Conservation (phyloP, 1,140 invertebrate species). For the Dermatophagoides farinae region DNA sequence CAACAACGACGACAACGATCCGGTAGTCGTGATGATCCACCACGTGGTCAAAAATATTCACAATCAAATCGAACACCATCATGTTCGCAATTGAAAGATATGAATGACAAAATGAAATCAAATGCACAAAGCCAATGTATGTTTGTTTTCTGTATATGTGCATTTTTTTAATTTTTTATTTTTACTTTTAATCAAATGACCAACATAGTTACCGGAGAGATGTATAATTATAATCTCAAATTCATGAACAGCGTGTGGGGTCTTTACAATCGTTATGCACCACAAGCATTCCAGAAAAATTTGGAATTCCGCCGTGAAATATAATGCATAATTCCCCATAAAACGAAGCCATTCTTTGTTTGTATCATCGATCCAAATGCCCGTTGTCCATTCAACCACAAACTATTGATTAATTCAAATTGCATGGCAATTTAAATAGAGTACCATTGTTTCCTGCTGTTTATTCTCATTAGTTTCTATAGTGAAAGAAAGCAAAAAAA, state of each 20-base stretch:
- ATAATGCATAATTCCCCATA: not conserved
- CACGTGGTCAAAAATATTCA: not conserved
- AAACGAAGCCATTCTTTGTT: constrained; percentile 1
- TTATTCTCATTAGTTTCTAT: no score
- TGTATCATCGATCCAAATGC: not conserved
- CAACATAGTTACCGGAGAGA: not conserved
- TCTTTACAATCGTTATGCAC: constrained; percentile 59
- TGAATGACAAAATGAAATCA: not conserved
- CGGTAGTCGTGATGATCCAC: not conserved
- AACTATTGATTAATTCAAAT: no score
- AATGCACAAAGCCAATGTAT: not conserved
- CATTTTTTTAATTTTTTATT: not conserved
- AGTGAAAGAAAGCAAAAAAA: no score
- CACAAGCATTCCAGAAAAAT: constrained; percentile 52
- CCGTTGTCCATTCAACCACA: not conserved
- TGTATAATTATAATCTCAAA: constrained; percentile 56
- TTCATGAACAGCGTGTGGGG: constrained; percentile 78
- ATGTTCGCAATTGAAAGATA: not conserved
- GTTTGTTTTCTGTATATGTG: not conserved
- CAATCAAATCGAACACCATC: not conserved
- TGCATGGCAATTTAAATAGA: no score
- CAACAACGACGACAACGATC: constrained; percentile 2
- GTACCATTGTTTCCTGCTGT: no score
- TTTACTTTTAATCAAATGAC: not conserved
- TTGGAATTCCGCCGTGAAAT: constrained; percentile 30